Conservation (phyloP, 2,113 vertebrate species). For the Halichoerus grypus region DNA sequence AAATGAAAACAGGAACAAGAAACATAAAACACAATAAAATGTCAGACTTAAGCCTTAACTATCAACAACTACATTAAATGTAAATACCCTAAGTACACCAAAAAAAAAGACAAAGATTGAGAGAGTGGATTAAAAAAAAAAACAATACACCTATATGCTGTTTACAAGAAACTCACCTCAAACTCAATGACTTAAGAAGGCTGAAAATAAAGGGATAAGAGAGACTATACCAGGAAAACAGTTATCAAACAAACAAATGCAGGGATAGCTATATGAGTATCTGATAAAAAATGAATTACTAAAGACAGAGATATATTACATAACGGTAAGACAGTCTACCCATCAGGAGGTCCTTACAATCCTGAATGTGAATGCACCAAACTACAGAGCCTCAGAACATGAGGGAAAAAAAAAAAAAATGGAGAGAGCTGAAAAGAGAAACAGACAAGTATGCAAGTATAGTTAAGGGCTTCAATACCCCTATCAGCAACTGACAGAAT, state of each 20-base stretch:
- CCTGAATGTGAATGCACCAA: neutral
- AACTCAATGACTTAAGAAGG: neutral
- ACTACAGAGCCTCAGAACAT: neutral
- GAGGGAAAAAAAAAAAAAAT: neutral
- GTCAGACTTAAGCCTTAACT: neutral
- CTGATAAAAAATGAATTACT: neutral
- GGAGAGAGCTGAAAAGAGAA: neutral
- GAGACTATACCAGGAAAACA: neutral
- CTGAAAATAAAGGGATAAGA: neutral
- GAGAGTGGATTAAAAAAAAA: neutral
- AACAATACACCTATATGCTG: accelerated
- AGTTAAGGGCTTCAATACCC: accelerated
- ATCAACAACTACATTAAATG: neutral
- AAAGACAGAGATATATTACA: neutral
- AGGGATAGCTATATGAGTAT: neutral
- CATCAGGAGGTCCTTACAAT: neutral
- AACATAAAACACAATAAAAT: neutral
- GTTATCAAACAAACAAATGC: neutral
- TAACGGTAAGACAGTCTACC: neutral
- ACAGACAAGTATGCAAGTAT: neutral
- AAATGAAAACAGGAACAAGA: neutral
- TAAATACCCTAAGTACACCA: neutral
- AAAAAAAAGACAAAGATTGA: neutral
- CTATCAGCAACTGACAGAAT: neutral
- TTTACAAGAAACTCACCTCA: neutral